These are phyloP conservation scores for Tenthredo livida DNA, from an alignment of 2,888 invertebrate species.

Conservation along the genomic window DNA sequence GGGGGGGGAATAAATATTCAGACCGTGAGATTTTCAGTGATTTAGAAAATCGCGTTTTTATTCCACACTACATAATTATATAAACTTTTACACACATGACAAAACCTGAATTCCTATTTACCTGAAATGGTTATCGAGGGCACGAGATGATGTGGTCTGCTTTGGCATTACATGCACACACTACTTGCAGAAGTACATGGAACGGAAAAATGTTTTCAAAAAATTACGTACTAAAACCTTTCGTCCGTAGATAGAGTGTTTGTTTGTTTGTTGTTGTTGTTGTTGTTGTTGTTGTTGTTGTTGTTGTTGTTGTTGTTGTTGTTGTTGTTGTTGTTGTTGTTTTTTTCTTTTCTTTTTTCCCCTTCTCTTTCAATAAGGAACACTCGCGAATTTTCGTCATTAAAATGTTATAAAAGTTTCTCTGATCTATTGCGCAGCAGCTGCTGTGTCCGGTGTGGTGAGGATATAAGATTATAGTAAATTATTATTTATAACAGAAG, in stretches of 20 bases:
- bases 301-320: not conserved
- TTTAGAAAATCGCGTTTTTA: not conserved
- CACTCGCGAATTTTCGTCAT: not conserved
- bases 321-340: not conserved
- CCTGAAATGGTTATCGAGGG: not conserved
- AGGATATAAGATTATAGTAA: not conserved
- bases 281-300: not conserved
- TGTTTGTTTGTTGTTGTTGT: not conserved
- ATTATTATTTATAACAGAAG: not conserved
- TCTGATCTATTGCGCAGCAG: not conserved
- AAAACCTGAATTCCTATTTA: not conserved
- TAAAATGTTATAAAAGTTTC: too few relatives aligned
- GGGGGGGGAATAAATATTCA: not conserved
- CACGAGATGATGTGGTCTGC: not conserved
- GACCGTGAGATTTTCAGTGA: not conserved
- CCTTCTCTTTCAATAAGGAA: not conserved
- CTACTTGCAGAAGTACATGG: not conserved
- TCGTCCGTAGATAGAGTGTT: not conserved
- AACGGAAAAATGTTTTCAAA: not conserved
- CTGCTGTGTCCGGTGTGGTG: not conserved
- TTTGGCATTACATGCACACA: not conserved
- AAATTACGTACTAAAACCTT: not conserved
- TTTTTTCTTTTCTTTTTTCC: not conserved
- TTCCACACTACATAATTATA: too few relatives aligned
- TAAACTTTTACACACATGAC: not conserved